These are phyloP conservation scores for Glyphotaelius pellucidus DNA, from an alignment of 2,888 invertebrate genomes.

Conservation along the genomic window DNA sequence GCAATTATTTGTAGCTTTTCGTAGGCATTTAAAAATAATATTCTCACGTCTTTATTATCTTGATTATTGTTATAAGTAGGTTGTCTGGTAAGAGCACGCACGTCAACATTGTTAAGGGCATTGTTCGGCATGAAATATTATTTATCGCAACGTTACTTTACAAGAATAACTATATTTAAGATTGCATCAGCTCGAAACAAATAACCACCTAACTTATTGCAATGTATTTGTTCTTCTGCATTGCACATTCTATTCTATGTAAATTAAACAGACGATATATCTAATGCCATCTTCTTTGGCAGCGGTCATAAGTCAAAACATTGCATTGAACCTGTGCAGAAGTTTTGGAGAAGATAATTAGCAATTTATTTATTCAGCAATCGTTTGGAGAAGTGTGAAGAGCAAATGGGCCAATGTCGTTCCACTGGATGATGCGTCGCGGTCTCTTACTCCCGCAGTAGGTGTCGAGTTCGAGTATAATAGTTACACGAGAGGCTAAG, in stretches of 20 bases:
- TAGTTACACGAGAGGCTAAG: neutral
- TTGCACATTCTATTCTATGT: neutral
- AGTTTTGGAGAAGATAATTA: neutral
- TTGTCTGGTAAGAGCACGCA: neutral
- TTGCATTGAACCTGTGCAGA: neutral
- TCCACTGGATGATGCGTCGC: conserved; percentile 46
- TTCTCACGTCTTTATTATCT: conserved; percentile 20
- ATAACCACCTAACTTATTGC: neutral
- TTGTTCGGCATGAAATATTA: neutral
- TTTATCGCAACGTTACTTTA: neutral
- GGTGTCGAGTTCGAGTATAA: neutral
- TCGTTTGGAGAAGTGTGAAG: conserved; percentile 10
- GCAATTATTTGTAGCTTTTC: neutral
- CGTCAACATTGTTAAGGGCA: neutral
- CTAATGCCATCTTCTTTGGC: neutral
- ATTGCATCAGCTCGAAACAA: neutral
- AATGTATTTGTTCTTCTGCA: neutral
- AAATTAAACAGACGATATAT: neutral
- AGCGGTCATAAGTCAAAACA: neutral
- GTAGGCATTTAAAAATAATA: conserved; percentile 1
- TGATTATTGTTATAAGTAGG: neutral
- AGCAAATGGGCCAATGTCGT: conserved; percentile 49
- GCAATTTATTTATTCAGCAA: neutral
- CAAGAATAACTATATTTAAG: neutral
- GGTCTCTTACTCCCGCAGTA: neutral